Percentiles rank a stretch among this genome's conserved stretches.
Conservation (phyloP, 2,113 vertebrate species). For the Dasyurus viverrinus region DNA sequence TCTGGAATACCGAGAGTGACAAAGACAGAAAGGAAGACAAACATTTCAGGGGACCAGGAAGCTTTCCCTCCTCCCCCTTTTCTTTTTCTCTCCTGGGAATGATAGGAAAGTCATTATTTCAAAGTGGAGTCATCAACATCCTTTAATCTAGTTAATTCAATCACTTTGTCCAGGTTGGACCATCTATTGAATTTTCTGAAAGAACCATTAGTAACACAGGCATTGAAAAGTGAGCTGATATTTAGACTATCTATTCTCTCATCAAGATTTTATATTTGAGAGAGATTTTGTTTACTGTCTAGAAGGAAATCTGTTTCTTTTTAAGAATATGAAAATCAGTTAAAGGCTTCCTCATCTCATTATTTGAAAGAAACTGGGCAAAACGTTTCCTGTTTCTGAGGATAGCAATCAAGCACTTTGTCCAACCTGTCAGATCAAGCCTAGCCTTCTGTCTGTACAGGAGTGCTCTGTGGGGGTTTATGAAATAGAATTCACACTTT, state of each 20-base stretch:
- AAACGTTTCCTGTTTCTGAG: slow-evolving; percentile 23
- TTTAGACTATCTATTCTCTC: background rate
- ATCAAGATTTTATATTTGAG: background rate
- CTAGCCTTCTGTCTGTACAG: background rate
- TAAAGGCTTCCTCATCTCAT: slow-evolving; percentile 21
- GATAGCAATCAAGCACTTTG: background rate
- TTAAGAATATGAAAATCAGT: background rate
- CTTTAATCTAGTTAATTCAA: slow-evolving; percentile 32
- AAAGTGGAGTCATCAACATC: slow-evolving; percentile 7
- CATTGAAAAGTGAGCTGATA: background rate
- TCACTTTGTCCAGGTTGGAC: background rate
- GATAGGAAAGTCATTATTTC: background rate
- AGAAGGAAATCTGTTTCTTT: slow-evolving; percentile 29
- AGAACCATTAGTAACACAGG: background rate
- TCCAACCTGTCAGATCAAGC: background rate
- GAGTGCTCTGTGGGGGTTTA: slow-evolving; percentile 46
- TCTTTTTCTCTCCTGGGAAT: background rate
- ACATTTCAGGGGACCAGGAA: background rate
- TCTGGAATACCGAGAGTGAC: background rate
- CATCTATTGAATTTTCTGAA: slow-evolving; percentile 12
- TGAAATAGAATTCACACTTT: background rate
- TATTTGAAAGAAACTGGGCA: slow-evolving; percentile 54
- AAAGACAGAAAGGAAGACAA: slow-evolving; percentile 20
- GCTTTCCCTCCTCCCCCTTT: background rate
- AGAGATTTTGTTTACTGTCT: background rate